Conservation (phyloP, 2,888 invertebrate species). For the Norana najaformis region DNA sequence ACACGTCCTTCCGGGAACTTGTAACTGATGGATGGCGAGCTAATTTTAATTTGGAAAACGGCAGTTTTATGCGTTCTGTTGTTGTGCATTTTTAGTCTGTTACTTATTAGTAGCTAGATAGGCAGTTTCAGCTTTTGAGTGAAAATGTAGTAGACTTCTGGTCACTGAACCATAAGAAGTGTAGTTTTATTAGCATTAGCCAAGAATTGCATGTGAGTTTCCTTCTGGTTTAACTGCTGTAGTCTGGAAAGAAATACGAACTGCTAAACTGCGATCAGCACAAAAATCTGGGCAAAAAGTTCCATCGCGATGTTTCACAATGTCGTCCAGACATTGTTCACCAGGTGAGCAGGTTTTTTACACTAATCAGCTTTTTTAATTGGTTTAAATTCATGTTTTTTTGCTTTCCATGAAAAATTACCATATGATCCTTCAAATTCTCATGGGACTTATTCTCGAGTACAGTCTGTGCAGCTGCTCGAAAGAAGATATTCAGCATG, state of each 20-base stretch:
- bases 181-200: neutral
- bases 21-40: no score
- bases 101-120: neutral
- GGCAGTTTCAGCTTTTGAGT: neutral
- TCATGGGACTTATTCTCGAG: no score
- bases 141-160: neutral
- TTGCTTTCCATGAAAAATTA: no score
- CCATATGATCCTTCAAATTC: no score
- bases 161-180: neutral
- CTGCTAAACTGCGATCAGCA: slow-evolving; percentile 93
- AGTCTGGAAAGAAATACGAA: slow-evolving; percentile 86
- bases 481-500: no score
- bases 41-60: no score
- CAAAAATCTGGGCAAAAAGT: slow-evolving; percentile 78
- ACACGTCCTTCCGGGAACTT: no score
- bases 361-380: no score
- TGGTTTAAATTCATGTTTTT: no score
- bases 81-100: no score
- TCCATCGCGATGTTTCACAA: slow-evolving; percentile 77
- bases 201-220: neutral
- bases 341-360: slow-evolving; percentile 67
- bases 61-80: no score
- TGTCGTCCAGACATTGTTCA: slow-evolving; percentile 96
- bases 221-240: slow-evolving; percentile 51
- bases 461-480: no score